Evolutionary conservation across 2,113 vertebrate species (phyloP).

Genomic region (Sorex araneus): DNA sequence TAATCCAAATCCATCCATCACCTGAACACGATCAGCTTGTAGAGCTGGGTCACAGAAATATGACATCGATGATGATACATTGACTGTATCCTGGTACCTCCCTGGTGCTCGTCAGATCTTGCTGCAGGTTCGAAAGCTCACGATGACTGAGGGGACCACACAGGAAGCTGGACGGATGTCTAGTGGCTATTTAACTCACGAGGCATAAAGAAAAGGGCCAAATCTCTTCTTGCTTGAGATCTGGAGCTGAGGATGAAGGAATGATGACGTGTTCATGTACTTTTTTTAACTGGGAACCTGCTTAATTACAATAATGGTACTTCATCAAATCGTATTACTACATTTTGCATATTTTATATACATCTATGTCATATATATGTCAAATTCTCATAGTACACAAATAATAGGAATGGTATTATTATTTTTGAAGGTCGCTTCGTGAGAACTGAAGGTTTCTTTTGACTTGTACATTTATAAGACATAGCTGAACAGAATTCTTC

Average conservation of each 20-base stretch:
- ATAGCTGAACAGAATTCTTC: conserved; percentile 58
- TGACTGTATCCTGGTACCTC: conserved; percentile 47
- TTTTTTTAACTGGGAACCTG: background rate
- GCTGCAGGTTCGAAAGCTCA: conserved; percentile 15
- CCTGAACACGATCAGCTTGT: conserved; percentile 45
- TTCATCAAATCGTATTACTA: background rate
- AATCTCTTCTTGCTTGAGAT: conserved; percentile 23
- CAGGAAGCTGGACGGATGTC: conserved; percentile 8
- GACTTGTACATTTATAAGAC: conserved; percentile 61
- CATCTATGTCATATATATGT: background rate
- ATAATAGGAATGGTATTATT: conserved; percentile 37
- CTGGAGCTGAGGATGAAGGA: background rate
- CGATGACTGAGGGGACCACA: conserved; percentile 46
- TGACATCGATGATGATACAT: conserved; percentile 59
- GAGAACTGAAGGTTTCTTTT: conserved; percentile 70
- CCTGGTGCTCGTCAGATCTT: conserved; percentile 7
- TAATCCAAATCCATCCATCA: conserved; percentile 45
- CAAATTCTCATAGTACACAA: background rate
- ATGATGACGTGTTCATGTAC: background rate
- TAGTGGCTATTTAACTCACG: conserved; percentile 11
- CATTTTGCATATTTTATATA: background rate
- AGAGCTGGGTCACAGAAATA: conserved; percentile 52
- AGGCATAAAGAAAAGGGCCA: background rate
- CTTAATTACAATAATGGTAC: conserved; percentile 15
- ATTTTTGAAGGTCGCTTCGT: conserved; percentile 63